Evolutionary conservation across 2,888 invertebrate genomes (phyloP), one percentile per base, ranked within the genome.

Genomic region (Antheraea assamensis): DNA sequence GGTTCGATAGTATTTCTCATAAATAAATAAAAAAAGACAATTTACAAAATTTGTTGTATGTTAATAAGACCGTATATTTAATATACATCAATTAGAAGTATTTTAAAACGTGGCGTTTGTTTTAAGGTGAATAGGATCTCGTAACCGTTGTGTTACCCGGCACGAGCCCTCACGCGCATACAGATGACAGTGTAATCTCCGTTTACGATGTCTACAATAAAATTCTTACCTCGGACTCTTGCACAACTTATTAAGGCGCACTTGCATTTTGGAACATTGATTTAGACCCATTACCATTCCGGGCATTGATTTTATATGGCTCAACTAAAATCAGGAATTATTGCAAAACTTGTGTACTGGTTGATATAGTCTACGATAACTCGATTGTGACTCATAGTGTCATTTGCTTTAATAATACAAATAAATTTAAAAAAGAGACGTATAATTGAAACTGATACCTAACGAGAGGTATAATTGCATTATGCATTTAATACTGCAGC

Each of bases 231-330:
- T 86, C 86, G 86, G 81, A 84, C 87, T 86, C 87, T 85, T 91
- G 91, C 89, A 91, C 92, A 89, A 92, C 89, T 88, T 89, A 85
- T 85, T 85, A 87, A 87, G 86, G 85, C 87, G 87, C 85, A 82
- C 83, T 79, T 82, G 80, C 83, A 84, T 85, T 88, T 85, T 80
- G 83, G 78, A 13, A 80, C 83, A 81, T 81, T 85, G 81, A 90
- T 92, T 92, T 89, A 90, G 81, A 78, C 78, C 86, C 87, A 90
- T 93, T 92, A 87, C 87, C 82, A 92, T 92, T 89, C 92, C 77
- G 80, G 85, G 82, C 89, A 82, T 82, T 81, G 77, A 77, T 74
- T 76, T 77, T 77, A 77, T 76, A 79, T 77, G 81, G 81, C 80
- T 81, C 78, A 81, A 81, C 79, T 76, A 80, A 87, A 87, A 87